Evolutionary conservation across 2,797 vertebrate genomes (phyloP).

Genomic region (Pseudochromis fuscus): DNA sequence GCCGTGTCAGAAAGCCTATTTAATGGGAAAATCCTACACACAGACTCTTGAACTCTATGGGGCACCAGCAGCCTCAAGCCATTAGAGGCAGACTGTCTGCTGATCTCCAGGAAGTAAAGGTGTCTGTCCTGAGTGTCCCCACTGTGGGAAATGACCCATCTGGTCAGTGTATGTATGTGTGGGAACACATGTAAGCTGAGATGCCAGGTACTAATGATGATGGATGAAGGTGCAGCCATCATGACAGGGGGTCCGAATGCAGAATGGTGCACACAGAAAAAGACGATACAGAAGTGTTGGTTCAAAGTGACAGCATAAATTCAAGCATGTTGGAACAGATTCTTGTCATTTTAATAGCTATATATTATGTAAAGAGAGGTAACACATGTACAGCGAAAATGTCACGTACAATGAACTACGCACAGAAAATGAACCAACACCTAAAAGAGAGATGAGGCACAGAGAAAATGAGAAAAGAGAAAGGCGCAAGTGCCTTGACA

Average conservation of each 20-base stretch:
- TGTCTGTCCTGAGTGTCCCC: slow-evolving; percentile 73
- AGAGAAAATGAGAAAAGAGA: neutral
- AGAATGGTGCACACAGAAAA: slow-evolving; percentile 29
- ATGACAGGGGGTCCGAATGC: slow-evolving; percentile 46
- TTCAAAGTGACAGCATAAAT: slow-evolving; percentile 47
- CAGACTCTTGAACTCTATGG: slow-evolving; percentile 42
- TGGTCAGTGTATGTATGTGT: slow-evolving; percentile 60
- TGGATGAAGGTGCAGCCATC: slow-evolving; percentile 53
- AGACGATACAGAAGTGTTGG: slow-evolving; percentile 24
- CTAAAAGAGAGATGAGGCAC: slow-evolving; percentile 21
- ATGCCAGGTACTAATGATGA: slow-evolving; percentile 77
- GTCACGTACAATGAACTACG: slow-evolving; percentile 1
- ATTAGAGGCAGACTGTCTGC: slow-evolving; percentile 63
- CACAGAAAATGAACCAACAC: slow-evolving; percentile 5
- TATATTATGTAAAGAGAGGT: slow-evolving; percentile 6
- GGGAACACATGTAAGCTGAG: slow-evolving; percentile 41
- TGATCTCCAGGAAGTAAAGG: slow-evolving; percentile 67
- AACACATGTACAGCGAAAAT: slow-evolving; percentile 19
- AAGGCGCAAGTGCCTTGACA: slow-evolving; percentile 12
- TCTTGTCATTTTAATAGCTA: neutral
- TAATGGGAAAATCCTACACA: slow-evolving; percentile 42
- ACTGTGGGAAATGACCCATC: slow-evolving; percentile 75
- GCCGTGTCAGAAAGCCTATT: slow-evolving; percentile 34
- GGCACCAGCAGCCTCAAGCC: slow-evolving; percentile 46
- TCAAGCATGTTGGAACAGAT: neutral